Conservation (phyloP, 2,888 invertebrate species). For the Empis stercorea region DNA sequence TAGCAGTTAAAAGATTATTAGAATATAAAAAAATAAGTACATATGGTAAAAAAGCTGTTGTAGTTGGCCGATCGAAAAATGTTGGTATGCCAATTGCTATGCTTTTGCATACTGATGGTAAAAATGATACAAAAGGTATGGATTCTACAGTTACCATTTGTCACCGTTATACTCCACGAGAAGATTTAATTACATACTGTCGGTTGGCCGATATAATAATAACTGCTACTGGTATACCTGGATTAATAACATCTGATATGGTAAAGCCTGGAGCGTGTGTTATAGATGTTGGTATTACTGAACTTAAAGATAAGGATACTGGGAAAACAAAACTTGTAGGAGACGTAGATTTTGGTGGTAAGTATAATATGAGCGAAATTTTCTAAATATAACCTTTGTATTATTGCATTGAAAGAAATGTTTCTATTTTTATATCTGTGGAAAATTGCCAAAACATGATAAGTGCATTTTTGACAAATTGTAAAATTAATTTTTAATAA, state of each 20-base stretch:
- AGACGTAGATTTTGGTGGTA: constrained; percentile 72
- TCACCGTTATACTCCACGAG: constrained; percentile 66
- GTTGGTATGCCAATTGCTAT: constrained; percentile 78
- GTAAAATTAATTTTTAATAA: too few species aligned
- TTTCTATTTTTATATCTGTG: too few species aligned
- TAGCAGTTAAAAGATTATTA: constrained; percentile 40
- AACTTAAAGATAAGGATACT: constrained; percentile 43
- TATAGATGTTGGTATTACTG: constrained; percentile 73
- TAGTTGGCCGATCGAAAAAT: constrained; percentile 77
- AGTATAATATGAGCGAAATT: too few species aligned
- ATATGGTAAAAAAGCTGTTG: constrained; percentile 69
- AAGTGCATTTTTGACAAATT: too few species aligned
- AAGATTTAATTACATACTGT: constrained; percentile 52
- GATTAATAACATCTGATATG: constrained; percentile 62
- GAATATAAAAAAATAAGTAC: constrained; percentile 50
- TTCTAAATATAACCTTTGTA: too few species aligned
- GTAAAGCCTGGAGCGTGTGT: constrained; percentile 75
- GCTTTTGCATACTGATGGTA: constrained; percentile 59
- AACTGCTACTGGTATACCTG: constrained; percentile 48
- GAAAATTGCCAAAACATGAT: too few species aligned
- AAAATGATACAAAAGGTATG: constrained; percentile 53
- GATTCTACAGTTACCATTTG: constrained; percentile 80
- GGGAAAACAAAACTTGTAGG: constrained; percentile 64
- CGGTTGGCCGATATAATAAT: constrained; percentile 23
- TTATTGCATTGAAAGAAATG: too few species aligned